These are phyloP conservation scores for Eupeodes latifasciatus DNA, from an alignment of 2,888 invertebrate genomes.

Conservation along the genomic window DNA sequence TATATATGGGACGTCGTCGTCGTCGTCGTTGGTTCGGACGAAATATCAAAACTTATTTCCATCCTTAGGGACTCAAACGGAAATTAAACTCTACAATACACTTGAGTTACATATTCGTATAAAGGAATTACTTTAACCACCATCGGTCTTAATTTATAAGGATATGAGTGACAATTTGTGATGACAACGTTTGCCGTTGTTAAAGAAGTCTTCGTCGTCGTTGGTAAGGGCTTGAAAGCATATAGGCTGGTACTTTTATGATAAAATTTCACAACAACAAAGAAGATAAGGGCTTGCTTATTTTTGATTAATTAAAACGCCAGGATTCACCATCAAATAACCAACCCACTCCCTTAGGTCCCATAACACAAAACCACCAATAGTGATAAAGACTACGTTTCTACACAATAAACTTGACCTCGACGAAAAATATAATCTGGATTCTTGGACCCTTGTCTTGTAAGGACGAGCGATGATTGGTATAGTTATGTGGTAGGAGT, in stretches of 20 bases:
- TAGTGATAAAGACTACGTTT: neutral
- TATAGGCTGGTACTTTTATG: neutral
- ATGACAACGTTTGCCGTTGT: neutral
- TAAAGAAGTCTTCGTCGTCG: neutral
- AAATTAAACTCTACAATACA: neutral
- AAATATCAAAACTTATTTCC: constrained; percentile 17
- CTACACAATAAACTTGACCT: neutral
- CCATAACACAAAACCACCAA: neutral
- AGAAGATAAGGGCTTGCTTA: neutral
- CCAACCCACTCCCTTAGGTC: neutral
- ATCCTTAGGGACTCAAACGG: neutral
- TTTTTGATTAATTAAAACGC: constrained; percentile 21
- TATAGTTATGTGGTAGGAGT: neutral
- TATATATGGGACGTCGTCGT: neutral
- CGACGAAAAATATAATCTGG: neutral
- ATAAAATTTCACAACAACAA: constrained; percentile 3
- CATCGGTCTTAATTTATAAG: neutral
- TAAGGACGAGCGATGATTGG: neutral
- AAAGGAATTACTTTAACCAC: constrained; percentile 4
- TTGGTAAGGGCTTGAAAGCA: neutral
- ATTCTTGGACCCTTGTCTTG: neutral
- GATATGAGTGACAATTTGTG: neutral
- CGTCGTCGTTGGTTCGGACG: neutral
- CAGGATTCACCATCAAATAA: neutral
- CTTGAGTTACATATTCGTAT: neutral